Base-by-base conservation (phyloP, 2,113 vertebrate species). In the Phrynocephalus versicolor region DNA sequence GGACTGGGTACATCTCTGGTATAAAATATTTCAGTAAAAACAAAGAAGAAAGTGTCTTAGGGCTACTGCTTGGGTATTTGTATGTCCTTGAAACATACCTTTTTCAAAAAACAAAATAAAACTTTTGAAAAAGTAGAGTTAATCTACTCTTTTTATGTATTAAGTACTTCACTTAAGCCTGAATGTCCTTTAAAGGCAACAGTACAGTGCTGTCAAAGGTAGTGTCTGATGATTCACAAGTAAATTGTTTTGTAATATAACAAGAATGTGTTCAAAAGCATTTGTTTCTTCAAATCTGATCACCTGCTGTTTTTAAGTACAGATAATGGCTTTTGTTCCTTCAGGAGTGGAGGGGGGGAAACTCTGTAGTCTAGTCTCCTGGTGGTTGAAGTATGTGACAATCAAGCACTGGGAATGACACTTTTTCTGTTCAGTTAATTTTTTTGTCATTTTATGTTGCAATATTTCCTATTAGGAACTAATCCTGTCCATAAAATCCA, bases 281-380 rank as follows among this genome's bases (percentile, higher is more conserved):
- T 62, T 15, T 60, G 37, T 70, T 82, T 60, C 23, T 78, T 71
- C 55, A 78, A 35, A 82, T 39, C 65, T 19, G 30, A 6, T 2
- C 1, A 1, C 6, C 37, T 30, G 73, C 88, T 91, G 78, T 70
- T 88, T 90, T 92, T n/a, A 85, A 65, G 1, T 33, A 13, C 2
- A 88, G 71, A 74, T 75, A 89, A 88, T 67, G 12, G 0, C 37
- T 76, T 84, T 92, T 3, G n/a, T 51, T 92, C 89, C 18, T 88
- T 85, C 75, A 45, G 78, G 1, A 25, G 45, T 9, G 10, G 14
- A n/a, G 37, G 77, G 65, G 25, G 62, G 62, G 25, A 90, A 89
- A 81, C 88, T 25, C 90, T 37, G 21, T 87, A 89, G 91, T 89
- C 58, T 85, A 64, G 76, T 57, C 88, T 91, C 88, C 33, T 69